Evolutionary conservation across 2,113 vertebrate genomes (phyloP), one percentile per base, ranked within the genome.

Genomic region (Nibea coibor): DNA sequence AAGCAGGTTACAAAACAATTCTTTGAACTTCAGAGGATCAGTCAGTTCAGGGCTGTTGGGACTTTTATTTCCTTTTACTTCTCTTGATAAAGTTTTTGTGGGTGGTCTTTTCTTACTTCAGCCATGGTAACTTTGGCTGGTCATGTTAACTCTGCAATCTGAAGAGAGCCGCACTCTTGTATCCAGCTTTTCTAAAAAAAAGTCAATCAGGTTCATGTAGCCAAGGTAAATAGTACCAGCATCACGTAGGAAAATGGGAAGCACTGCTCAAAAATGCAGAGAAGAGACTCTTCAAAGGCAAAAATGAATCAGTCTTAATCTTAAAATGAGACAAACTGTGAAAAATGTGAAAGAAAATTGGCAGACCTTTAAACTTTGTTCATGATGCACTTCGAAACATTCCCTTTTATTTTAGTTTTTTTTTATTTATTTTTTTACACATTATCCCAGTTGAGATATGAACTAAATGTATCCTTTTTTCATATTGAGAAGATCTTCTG

Each of bases 91-190:
- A 9, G 48, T 80, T 67, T 57, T 24, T 42, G 39, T 62, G 26
- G 69, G 72, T 78, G 82, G 72, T 82, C 20, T 54, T 57, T 71
- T 53, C 26, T 62, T 66, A 47, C 48, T 78, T 43, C 57, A 17
- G 50, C 47, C 39, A 3, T 45, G 35, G 19, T 51, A 26, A 42
- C 19, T 68, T 69, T 75, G 81, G 70, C 62, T 43, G 58, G 9
- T 72, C 42, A 10, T 5, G 39, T 31, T 66, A 84, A 61, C 54
- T 28, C 26, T 59, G 58, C 47, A 53, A 47, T 75, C 22, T 39
- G 24, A 83, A 74, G 70, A 71, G 47, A 42, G 66, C 59, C 43
- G 53, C 11, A 4, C 19, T 39, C 54, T 50, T 79, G 72, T 61
- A 26, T 59, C 2, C 10, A 47, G 14, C 42, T 22, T 75, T 39